Base-by-base conservation (phyloP, 2,888 invertebrate genomes). In the Yponomeuta malinellus region DNA sequence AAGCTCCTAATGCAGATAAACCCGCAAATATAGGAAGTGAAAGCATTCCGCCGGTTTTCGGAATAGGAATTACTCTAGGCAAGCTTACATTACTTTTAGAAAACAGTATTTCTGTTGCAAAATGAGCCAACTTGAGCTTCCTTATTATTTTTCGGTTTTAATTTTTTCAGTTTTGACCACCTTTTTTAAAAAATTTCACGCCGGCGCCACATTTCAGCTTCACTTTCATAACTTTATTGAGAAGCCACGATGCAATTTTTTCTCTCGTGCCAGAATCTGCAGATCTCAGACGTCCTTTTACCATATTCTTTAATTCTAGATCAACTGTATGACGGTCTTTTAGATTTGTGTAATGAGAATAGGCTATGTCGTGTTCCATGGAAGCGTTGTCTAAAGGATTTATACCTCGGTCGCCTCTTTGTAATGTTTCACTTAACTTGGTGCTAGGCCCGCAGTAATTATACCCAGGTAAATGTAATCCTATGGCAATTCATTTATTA, bases 351-450 rank as follows among this genome's bases (percentile, higher is more conserved):
- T n/a, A 48, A 15, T 68, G 37, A 48, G 67, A 15, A 48, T 73
- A 72, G 1, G 72, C 70, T 48, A 73, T 73, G 64, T 73, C 73
- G 64, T 73, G 71, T 8, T 69, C 10, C 69, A 63, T 72, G 48
- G 70, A 72, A 48, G 72, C 72, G 31, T 65, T 64, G 63, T 73
- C 73, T 23, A 73, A 37, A 12, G 15, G n/a, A 66, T 73, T 73
- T 2, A 73, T 65, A 29, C 71, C 72, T 63, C 59, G 68, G 48
- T 72, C 73, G n/a, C 73, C 73, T 33, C 71, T 67, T 29, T 33
- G 4, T 64, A 73, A 63, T 29, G 72, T 43, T 71, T 72, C 67
- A 31, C 71, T n/a, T 10, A 73, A 69, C 37, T 59, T 70, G 37
- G 71, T 72, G n/a, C 73, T 71, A 2, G 72, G 72, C 15, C 72